Evolutionary conservation across 92 coral and sea anemone species (phyloP).

Genomic region (Diadumene lineata): DNA sequence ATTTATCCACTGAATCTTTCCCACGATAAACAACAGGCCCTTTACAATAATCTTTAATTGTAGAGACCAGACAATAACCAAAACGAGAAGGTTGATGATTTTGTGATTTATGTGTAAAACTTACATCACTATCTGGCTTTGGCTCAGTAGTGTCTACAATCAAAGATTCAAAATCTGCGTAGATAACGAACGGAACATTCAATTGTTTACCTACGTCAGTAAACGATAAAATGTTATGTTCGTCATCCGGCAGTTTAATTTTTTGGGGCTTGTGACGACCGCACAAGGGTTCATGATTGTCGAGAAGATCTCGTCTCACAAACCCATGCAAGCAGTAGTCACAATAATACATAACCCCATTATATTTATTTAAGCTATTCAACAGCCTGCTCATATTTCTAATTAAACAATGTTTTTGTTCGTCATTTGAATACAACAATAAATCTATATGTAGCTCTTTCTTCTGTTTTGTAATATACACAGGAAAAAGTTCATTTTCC

Average conservation of each 20-base stretch:
- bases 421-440: slow-evolving; percentile 24
- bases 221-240: too few species aligned
- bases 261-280: slow-evolving; percentile 36
- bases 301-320: slow-evolving; percentile 26
- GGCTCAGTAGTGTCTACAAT: too few species aligned
- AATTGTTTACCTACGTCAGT: too few species aligned
- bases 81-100: slow-evolving; percentile 43
- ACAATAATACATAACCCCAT: slow-evolving; percentile 30
- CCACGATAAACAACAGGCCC: slow-evolving; percentile 16
- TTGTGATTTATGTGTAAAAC: too few species aligned
- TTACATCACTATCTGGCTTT: too few species aligned
- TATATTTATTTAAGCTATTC: slow-evolving; percentile 14
- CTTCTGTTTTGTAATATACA: slow-evolving; percentile 21
- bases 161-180: too few species aligned
- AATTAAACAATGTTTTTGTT: slow-evolving; percentile 27
- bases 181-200: too few species aligned
- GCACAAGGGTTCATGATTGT: slow-evolving; percentile 55
- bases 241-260: slow-evolving; percentile 37
- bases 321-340: slow-evolving; percentile 55
- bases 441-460: slow-evolving; percentile 22
- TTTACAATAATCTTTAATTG: slow-evolving; percentile 9
- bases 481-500: slow-evolving; percentile 32
- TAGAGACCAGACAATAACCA: slow-evolving; percentile 16
- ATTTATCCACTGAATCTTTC: slow-evolving; percentile 14
- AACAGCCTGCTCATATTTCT: slow-evolving; percentile 19